Evolutionary conservation across 2,113 vertebrate genomes (phyloP).

Genomic region (Lichenostomus cassidix): DNA sequence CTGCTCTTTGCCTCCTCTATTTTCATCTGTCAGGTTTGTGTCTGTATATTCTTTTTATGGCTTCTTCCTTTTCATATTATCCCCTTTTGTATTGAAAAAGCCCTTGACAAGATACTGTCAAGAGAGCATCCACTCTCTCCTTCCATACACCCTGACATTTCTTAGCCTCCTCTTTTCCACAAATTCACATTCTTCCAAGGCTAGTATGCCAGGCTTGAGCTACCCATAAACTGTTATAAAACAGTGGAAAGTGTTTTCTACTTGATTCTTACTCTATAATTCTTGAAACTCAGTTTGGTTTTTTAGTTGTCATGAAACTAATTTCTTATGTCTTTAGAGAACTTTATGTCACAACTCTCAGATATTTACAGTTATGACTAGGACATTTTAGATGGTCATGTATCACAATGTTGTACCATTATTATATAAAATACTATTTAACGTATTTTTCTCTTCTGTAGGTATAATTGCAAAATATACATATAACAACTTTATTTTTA

Average conservation of each 20-base stretch:
- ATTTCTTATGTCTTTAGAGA: background rate
- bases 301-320: background rate
- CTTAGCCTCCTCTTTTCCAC: background rate
- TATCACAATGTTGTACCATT: background rate
- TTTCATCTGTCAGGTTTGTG: background rate
- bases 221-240: background rate
- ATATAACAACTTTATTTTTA: background rate
- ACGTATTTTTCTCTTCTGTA: background rate
- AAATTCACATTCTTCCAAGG: background rate
- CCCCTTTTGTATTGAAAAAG: background rate
- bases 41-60: background rate
- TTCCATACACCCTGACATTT: background rate
- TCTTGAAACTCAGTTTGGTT: background rate
- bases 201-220: background rate
- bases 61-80: background rate
- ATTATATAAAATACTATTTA: background rate
- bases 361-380: background rate
- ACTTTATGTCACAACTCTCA: background rate
- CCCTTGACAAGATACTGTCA: background rate
- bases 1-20: background rate
- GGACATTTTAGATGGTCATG: background rate
- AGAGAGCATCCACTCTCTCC: background rate
- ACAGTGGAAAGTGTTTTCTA: background rate
- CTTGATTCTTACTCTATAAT: background rate
- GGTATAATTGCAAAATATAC: background rate